phyloP scores from a whole-genome alignment of 2,797 vertebrate species.

The Ceryle rudis region DNA sequence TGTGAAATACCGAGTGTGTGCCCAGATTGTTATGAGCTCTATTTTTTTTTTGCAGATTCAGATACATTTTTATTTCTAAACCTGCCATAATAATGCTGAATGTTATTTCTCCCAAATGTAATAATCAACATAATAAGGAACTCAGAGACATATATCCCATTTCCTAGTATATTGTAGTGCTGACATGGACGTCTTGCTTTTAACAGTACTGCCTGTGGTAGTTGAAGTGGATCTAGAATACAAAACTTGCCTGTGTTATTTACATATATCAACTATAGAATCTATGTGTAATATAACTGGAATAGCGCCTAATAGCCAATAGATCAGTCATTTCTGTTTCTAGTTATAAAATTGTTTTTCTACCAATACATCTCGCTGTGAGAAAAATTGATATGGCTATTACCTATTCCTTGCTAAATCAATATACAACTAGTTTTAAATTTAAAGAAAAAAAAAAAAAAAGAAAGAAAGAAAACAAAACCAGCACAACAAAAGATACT shows the following conservation, averaged over 20 bases:
- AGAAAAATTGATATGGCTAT: conserved; percentile 48
- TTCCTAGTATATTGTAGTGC: not conserved
- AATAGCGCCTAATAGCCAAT: not conserved
- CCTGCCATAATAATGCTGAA: conserved; percentile 8
- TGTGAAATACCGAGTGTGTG: not conserved
- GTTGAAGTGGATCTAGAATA: not conserved
- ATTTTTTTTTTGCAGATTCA: conserved; percentile 40
- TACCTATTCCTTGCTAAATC: conserved; percentile 50
- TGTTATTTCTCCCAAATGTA: conserved; percentile 28
- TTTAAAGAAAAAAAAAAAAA: not conserved
- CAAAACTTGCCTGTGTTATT: not conserved
- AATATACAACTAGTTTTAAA: conserved; percentile 30
- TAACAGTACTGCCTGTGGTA: not conserved
- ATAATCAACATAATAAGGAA: conserved; percentile 9
- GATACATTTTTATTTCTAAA: conserved; percentile 26
- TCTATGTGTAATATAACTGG: not conserved
- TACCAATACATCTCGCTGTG: not conserved
- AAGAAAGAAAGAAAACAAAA: not conserved
- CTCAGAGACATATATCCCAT: not conserved
- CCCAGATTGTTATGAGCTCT: not conserved
- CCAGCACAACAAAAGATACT: not conserved
- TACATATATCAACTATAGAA: not conserved
- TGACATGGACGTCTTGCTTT: not conserved
- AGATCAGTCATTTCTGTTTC: conserved; percentile 34
- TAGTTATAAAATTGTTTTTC: conserved; percentile 41